These are phyloP conservation scores for Capromys pilorides DNA, from an alignment of 2,797 vertebrate genomes.

Conservation along the genomic window DNA sequence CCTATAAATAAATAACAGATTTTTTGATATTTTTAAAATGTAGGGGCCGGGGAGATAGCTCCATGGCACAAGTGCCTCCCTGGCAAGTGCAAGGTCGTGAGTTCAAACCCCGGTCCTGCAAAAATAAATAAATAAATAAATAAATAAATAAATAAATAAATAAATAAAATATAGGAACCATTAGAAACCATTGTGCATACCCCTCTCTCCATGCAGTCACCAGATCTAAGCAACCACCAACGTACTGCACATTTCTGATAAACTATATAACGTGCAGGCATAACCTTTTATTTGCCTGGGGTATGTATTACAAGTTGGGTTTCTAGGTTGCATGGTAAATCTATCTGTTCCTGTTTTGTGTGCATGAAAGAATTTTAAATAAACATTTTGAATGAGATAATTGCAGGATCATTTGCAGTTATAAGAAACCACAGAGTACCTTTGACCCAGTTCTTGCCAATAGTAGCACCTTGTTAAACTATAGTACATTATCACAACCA, in stretches of 20 bases:
- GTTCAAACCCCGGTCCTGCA: too few species aligned
- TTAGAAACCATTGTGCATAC: not conserved
- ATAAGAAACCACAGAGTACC: constrained; percentile 11
- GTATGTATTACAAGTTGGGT: not conserved
- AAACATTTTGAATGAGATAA: not conserved
- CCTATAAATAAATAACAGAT: too few species aligned
- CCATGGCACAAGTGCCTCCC: too few species aligned
- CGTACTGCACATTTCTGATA: constrained; percentile 1
- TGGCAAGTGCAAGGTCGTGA: too few species aligned
- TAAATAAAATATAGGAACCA: not conserved
- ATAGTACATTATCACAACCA: not conserved
- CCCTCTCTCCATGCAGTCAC: not conserved
- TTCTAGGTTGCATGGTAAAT: constrained; percentile 1
- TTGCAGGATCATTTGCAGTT: not conserved
- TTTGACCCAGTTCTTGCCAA: not conserved
- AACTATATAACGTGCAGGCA: not conserved
- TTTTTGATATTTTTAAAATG: too few species aligned
- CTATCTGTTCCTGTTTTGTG: constrained; percentile 13
- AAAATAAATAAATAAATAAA: too few species aligned
- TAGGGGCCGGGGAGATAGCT: too few species aligned
- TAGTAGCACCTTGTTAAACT: constrained; percentile 11
- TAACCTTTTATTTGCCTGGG: constrained; percentile 4
- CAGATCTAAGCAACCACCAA: not conserved
- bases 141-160: too few species aligned
- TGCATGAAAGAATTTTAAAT: constrained; percentile 14